Base-by-base conservation (phyloP, 2,113 vertebrate species). In the Notothenia coriiceps region DNA sequence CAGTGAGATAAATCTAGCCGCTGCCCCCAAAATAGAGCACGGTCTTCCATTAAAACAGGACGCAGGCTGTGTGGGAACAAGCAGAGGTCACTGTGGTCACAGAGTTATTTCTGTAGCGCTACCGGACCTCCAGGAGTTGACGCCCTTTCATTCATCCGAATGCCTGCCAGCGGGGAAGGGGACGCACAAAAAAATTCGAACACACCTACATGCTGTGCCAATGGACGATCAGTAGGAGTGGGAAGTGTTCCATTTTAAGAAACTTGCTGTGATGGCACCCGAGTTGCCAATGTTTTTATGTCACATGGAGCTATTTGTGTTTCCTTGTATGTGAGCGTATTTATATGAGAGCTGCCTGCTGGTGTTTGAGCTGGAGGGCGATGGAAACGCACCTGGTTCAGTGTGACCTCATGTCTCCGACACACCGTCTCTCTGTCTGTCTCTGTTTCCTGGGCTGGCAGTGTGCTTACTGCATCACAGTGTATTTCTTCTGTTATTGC, bases 71-170 rank as follows among this genome's bases (percentile, higher is more conserved):
- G 86, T 91, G 91, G 85, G 89, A 91, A 91, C 90, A 85, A 70
- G 88, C 88, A 82, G 91, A 93, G 93, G 93, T 94, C 93, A 89
- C 64, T 2, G 85, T 85, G 91, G 93, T 93, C 91, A 93, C 77
- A 61, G 73, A 92, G 91, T 94, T 94, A 94, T 94, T 94, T 92
- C 85, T 91, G 92, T 84, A 77, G 73, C 86, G 65, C 78, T 82
- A 89, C 86, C 82, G 77, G 91, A 91, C 88, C 91, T 88, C 80
- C 88, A 86, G 87, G 86, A 91, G 88, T 78, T 79, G 77, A 92
- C 87, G 79, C 89, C 86, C 86, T 84, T 90, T 92, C 91, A 89
- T 92, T 91, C 85, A 89, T 91, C 74, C 70, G 9, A 82, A 76
- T 62, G 76, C 72, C 85, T 87, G 88, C 87, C 88, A 91, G 86